Base-by-base conservation (phyloP, 2,797 vertebrate genomes). In the Amazona finschi region DNA sequence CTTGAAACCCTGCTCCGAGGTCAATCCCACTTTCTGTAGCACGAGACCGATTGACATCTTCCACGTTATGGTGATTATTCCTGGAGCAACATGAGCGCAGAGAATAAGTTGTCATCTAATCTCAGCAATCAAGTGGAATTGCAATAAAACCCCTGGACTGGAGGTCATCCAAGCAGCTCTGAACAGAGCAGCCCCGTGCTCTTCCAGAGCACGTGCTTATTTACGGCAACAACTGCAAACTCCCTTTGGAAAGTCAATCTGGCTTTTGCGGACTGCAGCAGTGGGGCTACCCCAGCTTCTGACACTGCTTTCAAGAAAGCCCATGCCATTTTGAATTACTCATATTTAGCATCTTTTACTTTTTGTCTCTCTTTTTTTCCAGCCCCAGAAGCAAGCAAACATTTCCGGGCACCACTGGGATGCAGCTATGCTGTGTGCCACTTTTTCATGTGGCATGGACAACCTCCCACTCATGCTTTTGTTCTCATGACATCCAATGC, bases 11-110 rank as follows among this genome's bases (percentile, higher is more conserved):
- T 4, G 12, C 15, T 9, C 31, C 0, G 33, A 62, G 86, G 62
- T 49, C 57, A 19, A 17, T 3, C 3, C 0, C 4, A 2, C 13
- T 67, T 49, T 27, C 71, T 73, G 2, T 3, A 14, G 78, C 85
- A 28, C 5, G 7, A 53, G 74, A 43, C 18, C 13, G 6, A 44
- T 3, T 20, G 78, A 9, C 44, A 36, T 80, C 46, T 19, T 27
- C 39, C 78, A 27, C 5, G 15, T 20, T 2, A 31, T 0, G 2
- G 14, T 11, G 10, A n/a, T 61, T 28, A 27, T 17, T 69, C 71
- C 79, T 1, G 5, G 14, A 36, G 69, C 41, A 50, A 60, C 11
- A 4, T 3, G 12, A 61, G 83, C 1, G 0, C 0, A 15, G 49
- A 30, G 62, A 70, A 61, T 1, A 31, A 79, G 47, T 49, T 36